Evolutionary conservation across 1,140 invertebrate genomes (phyloP), one percentile per base, ranked within the genome.

Genomic region (Diploscapter pachys): DNA sequence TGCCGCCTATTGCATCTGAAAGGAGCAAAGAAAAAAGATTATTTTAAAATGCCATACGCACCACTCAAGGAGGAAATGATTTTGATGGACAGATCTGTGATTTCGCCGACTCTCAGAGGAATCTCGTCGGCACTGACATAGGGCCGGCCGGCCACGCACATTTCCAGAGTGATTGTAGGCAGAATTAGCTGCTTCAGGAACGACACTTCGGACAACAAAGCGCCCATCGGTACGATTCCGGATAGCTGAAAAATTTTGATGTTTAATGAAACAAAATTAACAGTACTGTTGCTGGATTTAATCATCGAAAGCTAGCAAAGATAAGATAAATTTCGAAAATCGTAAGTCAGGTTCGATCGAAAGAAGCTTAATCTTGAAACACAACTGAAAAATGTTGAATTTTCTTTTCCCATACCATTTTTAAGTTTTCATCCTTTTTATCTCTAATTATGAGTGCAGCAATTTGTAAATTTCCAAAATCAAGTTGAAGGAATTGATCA

Each of bases 121-220:
- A 83, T 54, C 57, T 83, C 81, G 56, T 84, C 81, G 63, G 83
- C 79, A 54, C 78, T 82, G 2, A 79, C 55, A 64, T 83, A 80
- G 9, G 59, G 75, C 31, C 65, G 71, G 13, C 75, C 79, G 62
- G 79, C 81, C 31, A 81, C 77, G 31, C 51, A 53, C 59, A 71
- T 73, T 80, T 81, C 67, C 8, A 85, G 72, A 48, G 84, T 81
- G 52, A 85, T 73, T 6, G 76, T 73, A 8, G 83, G 83, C 5
- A 85, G 71, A 3, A 85, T 81, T 54, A 85, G 68, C 72, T 85
- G 84, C 70, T 85, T 85, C n/a, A 85, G 79, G 52, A 85, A 81
- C 4, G 81, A 76, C 3, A 85, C 83, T 9, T 81, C 81, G 31
- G 84, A 81, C 9, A 85, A 73, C n/a, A 85, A 71, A 3, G 83